Percentiles rank a stretch among this genome's conserved stretches.
Evolutionary conservation across 2,888 invertebrate species (phyloP).

Genomic region (Salticus scenicus): DNA sequence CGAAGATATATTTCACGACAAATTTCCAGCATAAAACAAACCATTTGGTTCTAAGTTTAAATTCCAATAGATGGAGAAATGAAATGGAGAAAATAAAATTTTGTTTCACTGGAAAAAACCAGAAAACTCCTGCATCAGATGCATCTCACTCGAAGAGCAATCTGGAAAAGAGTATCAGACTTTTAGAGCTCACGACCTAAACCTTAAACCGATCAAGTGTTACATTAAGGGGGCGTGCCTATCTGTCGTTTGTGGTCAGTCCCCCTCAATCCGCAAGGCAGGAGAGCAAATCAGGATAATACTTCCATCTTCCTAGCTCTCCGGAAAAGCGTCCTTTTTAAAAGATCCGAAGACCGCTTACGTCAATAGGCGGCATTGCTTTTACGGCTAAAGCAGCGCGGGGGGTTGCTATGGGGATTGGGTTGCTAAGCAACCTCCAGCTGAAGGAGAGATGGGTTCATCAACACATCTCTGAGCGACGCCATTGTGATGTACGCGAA

Average conservation of each 20-base stretch:
- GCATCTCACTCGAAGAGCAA: too few relatives aligned
- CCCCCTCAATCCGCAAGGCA: slow-evolving; percentile 31
- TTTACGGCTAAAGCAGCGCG: slow-evolving; percentile 35
- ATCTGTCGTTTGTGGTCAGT: slow-evolving; percentile 15
- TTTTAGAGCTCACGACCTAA: background rate
- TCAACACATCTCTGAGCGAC: background rate
- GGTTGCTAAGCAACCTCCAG: slow-evolving; percentile 4
- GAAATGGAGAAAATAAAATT: too few relatives aligned
- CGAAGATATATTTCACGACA: too few relatives aligned
- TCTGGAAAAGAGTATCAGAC: background rate
- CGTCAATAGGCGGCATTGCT: slow-evolving; percentile 66
- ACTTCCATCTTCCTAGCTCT: slow-evolving; percentile 41
- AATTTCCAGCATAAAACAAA: too few relatives aligned
- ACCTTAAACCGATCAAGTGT: slow-evolving; percentile 12
- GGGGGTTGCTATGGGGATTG: slow-evolving; percentile 57
- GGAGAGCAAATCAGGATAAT: slow-evolving; percentile 69
- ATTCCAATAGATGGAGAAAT: too few relatives aligned
- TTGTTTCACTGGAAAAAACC: too few relatives aligned
- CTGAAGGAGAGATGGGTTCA: slow-evolving; percentile 6
- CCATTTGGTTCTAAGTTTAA: too few relatives aligned
- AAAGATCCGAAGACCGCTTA: slow-evolving; percentile 50
- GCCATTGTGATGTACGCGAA: slow-evolving; percentile 12
- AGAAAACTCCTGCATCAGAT: too few relatives aligned
- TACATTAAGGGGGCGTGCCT: background rate
- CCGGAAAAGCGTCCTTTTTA: slow-evolving; percentile 46